Percentiles rank a stretch among this genome's conserved stretches.
These are phyloP conservation scores for Sarcophaga variegata DNA, from an alignment of 2,888 invertebrate genomes.

Conservation along the genomic window DNA sequence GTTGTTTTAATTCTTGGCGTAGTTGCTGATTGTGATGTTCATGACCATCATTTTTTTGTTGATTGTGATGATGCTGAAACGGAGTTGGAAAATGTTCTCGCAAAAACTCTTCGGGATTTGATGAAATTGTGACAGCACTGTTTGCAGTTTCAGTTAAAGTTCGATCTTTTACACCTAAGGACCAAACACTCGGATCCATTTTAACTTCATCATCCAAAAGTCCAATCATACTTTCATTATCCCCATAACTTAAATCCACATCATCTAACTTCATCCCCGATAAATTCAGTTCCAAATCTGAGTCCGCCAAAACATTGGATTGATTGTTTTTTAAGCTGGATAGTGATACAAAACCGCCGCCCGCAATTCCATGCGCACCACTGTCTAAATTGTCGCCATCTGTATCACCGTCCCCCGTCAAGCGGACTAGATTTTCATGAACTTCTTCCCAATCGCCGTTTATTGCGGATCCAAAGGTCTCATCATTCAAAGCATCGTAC, in stretches of 20 bases:
- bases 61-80: conserved; percentile 71
- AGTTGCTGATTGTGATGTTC: conserved; percentile 17
- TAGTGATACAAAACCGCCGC: conserved; percentile 47
- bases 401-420: conserved; percentile 74
- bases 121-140: conserved; percentile 58
- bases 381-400: conserved; percentile 62
- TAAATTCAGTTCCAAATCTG: conserved; percentile 80
- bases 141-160: conserved; percentile 66
- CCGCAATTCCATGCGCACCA: conserved; percentile 14
- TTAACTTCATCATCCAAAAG: conserved; percentile 71
- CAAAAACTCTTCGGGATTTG: conserved; percentile 76
- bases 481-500: conserved; percentile 95
- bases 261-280: conserved; percentile 81
- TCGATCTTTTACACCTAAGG: conserved; percentile 74
- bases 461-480: conserved; percentile 93
- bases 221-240: conserved; percentile 72
- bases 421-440: conserved; percentile 86
- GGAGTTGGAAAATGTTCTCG: conserved; percentile 77
- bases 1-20: conserved; percentile 40
- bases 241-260: conserved; percentile 79
- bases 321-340: conserved; percentile 57
- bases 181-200: conserved; percentile 83
- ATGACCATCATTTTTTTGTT: conserved; percentile 42
- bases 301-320: conserved; percentile 75
- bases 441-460: conserved; percentile 89